phyloP scores from a whole-genome alignment of 2,113 vertebrate species.

The Bubalus kerabau region DNA sequence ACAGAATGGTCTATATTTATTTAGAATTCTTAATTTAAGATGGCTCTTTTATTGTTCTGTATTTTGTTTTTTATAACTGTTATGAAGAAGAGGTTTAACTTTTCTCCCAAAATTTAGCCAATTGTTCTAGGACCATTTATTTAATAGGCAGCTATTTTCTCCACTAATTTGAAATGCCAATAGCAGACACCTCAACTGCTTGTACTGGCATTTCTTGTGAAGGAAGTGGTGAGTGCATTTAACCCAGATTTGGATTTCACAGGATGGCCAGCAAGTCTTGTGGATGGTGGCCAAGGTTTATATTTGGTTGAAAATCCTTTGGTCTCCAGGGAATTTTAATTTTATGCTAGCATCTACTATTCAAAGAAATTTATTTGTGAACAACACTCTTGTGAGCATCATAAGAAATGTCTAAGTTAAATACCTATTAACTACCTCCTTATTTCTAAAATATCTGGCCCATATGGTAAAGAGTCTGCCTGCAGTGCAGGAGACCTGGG shows the following conservation, averaged over 20 bases:
- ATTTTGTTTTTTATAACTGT: conserved; percentile 10
- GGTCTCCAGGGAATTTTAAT: background rate
- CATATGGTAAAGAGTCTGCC: background rate
- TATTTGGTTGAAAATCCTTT: background rate
- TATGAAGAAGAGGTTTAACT: background rate
- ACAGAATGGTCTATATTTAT: background rate
- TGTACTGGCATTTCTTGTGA: background rate
- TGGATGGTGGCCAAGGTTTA: background rate
- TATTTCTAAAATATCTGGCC: background rate
- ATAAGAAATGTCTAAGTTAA: background rate
- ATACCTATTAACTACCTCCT: background rate
- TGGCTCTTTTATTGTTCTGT: background rate
- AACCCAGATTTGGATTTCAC: background rate
- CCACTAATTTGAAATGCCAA: background rate
- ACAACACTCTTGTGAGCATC: background rate
- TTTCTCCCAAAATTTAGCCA: background rate
- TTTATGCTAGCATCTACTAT: background rate
- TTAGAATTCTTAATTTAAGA: background rate
- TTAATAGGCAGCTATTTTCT: background rate
- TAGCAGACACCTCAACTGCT: background rate
- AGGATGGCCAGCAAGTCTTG: background rate
- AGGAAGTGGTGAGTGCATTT: background rate
- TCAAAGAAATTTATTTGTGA: background rate
- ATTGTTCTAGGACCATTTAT: background rate
- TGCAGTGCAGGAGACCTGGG: background rate